Evolutionary conservation across 2,888 invertebrate species (phyloP), one percentile per base, ranked within the genome.

Genomic region (Cybosia mesomella): DNA sequence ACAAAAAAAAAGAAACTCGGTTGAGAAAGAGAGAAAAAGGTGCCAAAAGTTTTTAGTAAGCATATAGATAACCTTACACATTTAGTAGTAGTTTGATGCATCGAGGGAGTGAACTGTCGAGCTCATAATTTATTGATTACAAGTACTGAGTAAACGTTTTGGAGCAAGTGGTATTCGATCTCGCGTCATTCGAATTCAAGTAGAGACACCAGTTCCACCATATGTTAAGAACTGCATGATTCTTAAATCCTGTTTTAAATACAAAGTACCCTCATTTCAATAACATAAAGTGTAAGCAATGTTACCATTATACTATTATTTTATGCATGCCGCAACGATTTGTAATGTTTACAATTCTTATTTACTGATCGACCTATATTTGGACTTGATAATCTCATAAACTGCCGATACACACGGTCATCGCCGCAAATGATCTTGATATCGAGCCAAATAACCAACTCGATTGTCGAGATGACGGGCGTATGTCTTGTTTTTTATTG

Each of bases 351-450:
- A 70, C 71, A 49, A 49, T n/a, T 1, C 54, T 70, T 57, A 73
- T 72, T 75, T 60, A 24, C 64, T 58, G 67, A 67, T 22, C 63
- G 36, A 66, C 71, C 74, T 80, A 69, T 74, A 73, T 81, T 77
- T 75, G 76, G 72, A 55, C n/a, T 67, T 65, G 73, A 69, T 74
- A 75, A 75, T 74, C 66, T 58, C 60, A 65, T 54, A 21, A 68
- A 67, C 24, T 64, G n/a, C 32, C 39, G 71, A 74, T 80, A 80
- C 83, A 75, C 70, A 77, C 79, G 59, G 79, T 69, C 71, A 72
- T 34, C 24, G 15, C 21, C 36, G 32, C 24, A 9, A 72, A 53
- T 28, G 62, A 75, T 67, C 73, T 77, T 80, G 74, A 68, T 28
- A 49, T 22, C 39, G 59, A 67, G 76, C 76, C 73, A 81, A 77